Evolutionary conservation across 2,888 invertebrate genomes (phyloP).

Genomic region (Phaedon cochleariae): DNA sequence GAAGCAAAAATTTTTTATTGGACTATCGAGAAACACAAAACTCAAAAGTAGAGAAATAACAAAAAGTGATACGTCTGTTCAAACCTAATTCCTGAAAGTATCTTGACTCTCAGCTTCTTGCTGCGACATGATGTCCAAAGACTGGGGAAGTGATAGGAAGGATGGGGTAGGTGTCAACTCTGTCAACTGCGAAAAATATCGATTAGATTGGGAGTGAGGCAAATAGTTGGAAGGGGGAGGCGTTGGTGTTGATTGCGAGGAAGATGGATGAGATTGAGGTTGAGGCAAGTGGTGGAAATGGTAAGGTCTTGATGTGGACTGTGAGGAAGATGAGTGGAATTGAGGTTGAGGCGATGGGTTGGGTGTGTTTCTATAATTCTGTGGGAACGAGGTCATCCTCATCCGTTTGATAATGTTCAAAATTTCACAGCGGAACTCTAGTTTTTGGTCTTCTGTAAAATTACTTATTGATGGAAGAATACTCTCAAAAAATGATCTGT

Average conservation of each 20-base stretch:
- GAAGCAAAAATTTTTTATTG: too few species aligned
- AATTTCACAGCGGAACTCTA: conserved; percentile 5
- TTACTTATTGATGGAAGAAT: not conserved
- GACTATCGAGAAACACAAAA: too few species aligned
- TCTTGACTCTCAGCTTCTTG: too few species aligned
- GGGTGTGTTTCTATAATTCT: too few species aligned
- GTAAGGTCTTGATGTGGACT: not conserved
- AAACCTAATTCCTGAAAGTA: too few species aligned
- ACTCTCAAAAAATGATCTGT: not conserved
- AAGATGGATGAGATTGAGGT: not conserved
- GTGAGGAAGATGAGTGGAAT: not conserved
- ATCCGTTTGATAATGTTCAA: not conserved
- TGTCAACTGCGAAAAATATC: not conserved
- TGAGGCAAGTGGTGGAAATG: not conserved
- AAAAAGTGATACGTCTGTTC: too few species aligned
- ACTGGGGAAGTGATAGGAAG: conserved; percentile 1
- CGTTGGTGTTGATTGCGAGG: not conserved
- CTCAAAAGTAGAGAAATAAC: too few species aligned
- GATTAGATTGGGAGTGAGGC: conserved; percentile 6
- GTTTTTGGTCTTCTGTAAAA: not conserved
- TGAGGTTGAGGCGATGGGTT: not conserved
- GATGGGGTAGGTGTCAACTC: not conserved
- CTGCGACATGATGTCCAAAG: too few species aligned
- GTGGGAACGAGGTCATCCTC: not conserved
- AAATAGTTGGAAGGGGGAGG: not conserved